Evolutionary conservation across 2,888 invertebrate genomes (phyloP), one percentile per base, ranked within the genome.

Genomic region (Rotaria macrura): DNA sequence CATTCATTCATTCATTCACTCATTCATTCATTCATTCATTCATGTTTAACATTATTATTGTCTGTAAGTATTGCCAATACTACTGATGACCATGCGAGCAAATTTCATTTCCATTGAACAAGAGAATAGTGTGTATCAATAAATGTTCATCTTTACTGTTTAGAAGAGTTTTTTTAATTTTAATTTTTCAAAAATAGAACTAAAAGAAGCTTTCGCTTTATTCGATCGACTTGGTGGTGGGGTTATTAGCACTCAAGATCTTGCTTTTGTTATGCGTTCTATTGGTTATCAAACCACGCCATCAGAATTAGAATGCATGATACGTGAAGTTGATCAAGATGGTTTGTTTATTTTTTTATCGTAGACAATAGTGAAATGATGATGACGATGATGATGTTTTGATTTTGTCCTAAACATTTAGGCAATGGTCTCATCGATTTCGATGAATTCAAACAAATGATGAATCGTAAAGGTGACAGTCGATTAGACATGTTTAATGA

Each of bases 61-160:
- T 34, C 34, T 65, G 5, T 17, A 34, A 65, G 34, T 65, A 65
- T 65, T 65, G 65, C 20, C 17, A 34, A 65, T 65, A 34, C 34
- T 65, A 65, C 65, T 23, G 79, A 79, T 79, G 79, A 79, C 43
- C n/a, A 79, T 79, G 79, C 40, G 43, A 43, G 20, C 79, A 79
- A 43, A 79, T 43, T n/a, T 23, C 9, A n/a, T 43, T n/a, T 23
- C 43, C 6, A n/a, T 79, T 40, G 79, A 79, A 79, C 79, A 79
- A 4, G 79, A 79, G 2, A 79, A 79, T 43, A 43, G 79, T 79
- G n/a, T 4, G 43, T 40, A 10, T n/a, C 10, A n/a, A 43, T 43
- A 79, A 43, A 34, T n/a, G 2, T n/a, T 25, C 3, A 43, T 79
- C 12, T 43, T 43, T n/a, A n/a, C 2, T 74, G 14, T 47, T 0